Conservation (phyloP, 2,888 invertebrate genomes). For the Octonoba sinensis region DNA sequence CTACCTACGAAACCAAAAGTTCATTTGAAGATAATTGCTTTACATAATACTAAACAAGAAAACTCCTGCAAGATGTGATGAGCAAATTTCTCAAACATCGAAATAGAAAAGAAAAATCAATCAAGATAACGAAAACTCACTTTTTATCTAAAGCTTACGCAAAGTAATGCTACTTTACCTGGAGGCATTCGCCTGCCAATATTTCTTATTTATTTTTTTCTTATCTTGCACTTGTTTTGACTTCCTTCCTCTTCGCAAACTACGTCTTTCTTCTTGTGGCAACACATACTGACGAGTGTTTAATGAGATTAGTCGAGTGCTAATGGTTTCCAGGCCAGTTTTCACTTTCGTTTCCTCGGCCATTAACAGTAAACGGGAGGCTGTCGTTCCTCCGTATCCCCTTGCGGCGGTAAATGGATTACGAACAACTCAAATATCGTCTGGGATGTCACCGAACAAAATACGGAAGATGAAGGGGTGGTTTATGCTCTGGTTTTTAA, state of each 20-base stretch:
- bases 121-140: no score
- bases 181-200: background rate
- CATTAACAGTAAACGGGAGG: conserved; percentile 28
- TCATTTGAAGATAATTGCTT: no score
- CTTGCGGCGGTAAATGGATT: conserved; percentile 48
- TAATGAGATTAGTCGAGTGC: conserved; percentile 52
- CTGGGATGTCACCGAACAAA: background rate
- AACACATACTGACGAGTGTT: conserved; percentile 48
- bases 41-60: no score
- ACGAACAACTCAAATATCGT: conserved; percentile 35
- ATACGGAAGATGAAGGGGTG: no score
- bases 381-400: conserved; percentile 5
- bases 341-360: conserved; percentile 46
- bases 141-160: conserved; percentile 1
- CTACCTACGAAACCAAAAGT: no score
- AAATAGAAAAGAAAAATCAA: no score
- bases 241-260: background rate
- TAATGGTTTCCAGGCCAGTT: conserved; percentile 58
- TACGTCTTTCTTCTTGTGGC: background rate
- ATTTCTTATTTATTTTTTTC: background rate
- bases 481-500: no score
- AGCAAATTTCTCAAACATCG: no score
- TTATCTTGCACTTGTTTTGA: conserved; percentile 9
- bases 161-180: conserved; percentile 16
- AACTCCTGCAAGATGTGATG: no score